Conservation (phyloP, 2,888 invertebrate genomes). For the Tenthredo scrophulariae region DNA sequence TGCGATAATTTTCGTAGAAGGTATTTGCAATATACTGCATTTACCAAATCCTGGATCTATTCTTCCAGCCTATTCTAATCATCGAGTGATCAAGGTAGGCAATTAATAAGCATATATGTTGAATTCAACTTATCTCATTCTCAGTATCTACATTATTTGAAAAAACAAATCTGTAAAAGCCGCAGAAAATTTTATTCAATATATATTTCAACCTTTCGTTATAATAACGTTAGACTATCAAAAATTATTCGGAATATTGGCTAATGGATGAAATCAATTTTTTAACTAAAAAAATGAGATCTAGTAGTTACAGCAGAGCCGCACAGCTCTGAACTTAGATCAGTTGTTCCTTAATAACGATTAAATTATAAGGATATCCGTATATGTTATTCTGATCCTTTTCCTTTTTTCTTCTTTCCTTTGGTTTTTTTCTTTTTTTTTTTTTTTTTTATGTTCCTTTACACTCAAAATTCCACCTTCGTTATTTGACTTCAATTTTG, state of each 20-base stretch:
- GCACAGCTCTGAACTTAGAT: neutral
- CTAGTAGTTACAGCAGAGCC: neutral
- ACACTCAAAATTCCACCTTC: neutral
- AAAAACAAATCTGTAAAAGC: neutral
- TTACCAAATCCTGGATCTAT: slow-evolving; percentile 8
- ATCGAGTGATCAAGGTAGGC: slow-evolving; percentile 6
- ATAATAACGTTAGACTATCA: neutral
- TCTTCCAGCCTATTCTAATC: slow-evolving; percentile 34
- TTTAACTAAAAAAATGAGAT: neutral
- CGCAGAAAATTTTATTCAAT: neutral
- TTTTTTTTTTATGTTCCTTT: neutral
- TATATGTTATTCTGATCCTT: neutral
- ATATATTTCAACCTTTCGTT: neutral
- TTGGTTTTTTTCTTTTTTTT: neutral
- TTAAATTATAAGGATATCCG: neutral
- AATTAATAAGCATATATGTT: neutral
- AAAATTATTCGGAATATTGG: slow-evolving; percentile 24
- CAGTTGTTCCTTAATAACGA: neutral
- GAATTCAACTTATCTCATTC: neutral
- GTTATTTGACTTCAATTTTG: neutral
- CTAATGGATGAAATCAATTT: neutral
- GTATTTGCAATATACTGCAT: neutral
- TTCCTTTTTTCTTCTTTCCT: too few relatives aligned
- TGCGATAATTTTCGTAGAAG: slow-evolving; percentile 2
- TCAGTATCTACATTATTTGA: neutral